phyloP scores from a whole-genome alignment of 1,140 invertebrate genomes.

The Drosophila quadrilineata region DNA sequence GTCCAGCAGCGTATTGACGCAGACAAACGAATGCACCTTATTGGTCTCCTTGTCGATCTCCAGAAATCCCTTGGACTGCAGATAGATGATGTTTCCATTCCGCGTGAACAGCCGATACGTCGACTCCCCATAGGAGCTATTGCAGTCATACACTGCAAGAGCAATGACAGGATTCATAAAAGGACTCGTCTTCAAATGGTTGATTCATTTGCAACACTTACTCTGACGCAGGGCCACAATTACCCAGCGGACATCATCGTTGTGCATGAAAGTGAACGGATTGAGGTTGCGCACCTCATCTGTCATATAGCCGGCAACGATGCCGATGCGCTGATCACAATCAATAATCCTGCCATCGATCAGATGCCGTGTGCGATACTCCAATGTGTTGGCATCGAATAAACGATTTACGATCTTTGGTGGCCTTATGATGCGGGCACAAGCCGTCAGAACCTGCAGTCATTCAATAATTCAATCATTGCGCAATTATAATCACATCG shows the following conservation, averaged over 20 bases:
- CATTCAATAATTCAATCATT: too few species aligned
- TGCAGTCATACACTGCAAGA: conserved; percentile 89
- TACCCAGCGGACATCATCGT: conserved; percentile 91
- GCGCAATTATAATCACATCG: too few species aligned
- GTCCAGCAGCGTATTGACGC: conserved; percentile 90
- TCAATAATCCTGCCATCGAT: conserved; percentile 92
- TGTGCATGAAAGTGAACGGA: conserved; percentile 93
- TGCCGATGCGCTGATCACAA: conserved; percentile 91
- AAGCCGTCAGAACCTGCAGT: conserved; percentile 85
- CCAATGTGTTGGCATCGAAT: conserved; percentile 89
- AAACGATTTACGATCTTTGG: conserved; percentile 86
- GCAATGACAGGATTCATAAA: conserved; percentile 8
- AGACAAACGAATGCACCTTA: conserved; percentile 90
- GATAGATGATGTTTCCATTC: conserved; percentile 90
- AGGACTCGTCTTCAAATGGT: too few species aligned
- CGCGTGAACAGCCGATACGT: conserved; percentile 91
- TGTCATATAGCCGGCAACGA: conserved; percentile 92
- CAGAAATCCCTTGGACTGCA: conserved; percentile 89
- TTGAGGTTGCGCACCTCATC: conserved; percentile 90
- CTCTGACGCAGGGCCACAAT: conserved; percentile 91
- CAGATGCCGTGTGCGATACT: conserved; percentile 92
- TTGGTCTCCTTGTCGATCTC: conserved; percentile 88
- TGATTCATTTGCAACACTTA: conserved; percentile 83
- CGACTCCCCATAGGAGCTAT: conserved; percentile 88
- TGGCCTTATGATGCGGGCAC: conserved; percentile 85